phyloP scores from a whole-genome alignment of 2,113 vertebrate species.

The Oreochromis aureus region DNA sequence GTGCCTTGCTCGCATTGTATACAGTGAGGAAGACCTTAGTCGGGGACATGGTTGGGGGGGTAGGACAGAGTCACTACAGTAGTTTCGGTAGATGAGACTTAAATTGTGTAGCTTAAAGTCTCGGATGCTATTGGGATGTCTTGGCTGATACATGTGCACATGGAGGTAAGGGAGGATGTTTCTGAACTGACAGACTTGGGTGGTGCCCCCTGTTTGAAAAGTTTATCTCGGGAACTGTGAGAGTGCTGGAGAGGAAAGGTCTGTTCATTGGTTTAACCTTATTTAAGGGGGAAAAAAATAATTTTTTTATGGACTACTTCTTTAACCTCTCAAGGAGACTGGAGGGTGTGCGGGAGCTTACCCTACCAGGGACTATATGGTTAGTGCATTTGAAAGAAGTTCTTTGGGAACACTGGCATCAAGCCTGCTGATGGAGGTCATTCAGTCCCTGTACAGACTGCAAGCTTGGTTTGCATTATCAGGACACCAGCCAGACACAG shows the following conservation, averaged over 20 bases:
- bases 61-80: neutral
- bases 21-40: neutral
- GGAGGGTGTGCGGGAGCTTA: neutral
- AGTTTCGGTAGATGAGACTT: neutral
- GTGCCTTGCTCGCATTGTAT: neutral
- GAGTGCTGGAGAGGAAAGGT: neutral
- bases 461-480: neutral
- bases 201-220: neutral
- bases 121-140: neutral
- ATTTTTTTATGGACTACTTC: neutral
- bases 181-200: neutral
- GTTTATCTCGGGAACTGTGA: neutral
- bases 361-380: neutral
- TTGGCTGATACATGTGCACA: neutral
- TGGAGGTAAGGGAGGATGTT: neutral
- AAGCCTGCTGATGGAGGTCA: neutral
- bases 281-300: neutral
- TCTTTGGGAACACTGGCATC: neutral
- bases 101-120: neutral
- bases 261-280: neutral
- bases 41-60: neutral
- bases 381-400: neutral
- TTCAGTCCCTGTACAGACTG: neutral
- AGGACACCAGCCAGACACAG: neutral
- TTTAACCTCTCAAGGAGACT: neutral